A percentile compares a stretch with the other conserved stretches of the same genome.
Evolutionary conservation across 1,140 invertebrate species (phyloP).

Genomic region (Magallana angulata): DNA sequence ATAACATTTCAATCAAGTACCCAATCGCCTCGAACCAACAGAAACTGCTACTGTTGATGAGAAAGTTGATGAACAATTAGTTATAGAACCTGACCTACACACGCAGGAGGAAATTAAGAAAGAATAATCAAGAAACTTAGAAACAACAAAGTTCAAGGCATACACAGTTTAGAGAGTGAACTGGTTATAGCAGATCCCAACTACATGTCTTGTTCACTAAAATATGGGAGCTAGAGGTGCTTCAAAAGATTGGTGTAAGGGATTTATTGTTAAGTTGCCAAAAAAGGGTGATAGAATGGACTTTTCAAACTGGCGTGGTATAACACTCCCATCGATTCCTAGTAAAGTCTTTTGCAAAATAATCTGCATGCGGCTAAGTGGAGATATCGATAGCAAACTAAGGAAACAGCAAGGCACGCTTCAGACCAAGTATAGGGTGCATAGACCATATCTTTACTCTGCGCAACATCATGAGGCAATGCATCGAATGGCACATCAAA

Average conservation of each 20-base stretch:
- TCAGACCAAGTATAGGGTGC: constrained; percentile 2
- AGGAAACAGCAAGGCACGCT: constrained; percentile 35
- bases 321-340: constrained; percentile 9
- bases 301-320: background rate
- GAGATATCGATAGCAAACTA: background rate
- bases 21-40: background rate
- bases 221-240: background rate
- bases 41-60: background rate
- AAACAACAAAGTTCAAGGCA: no score
- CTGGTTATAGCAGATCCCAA: background rate
- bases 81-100: background rate
- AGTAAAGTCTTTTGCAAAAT: constrained; percentile 30
- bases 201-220: background rate
- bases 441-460: constrained; percentile 40
- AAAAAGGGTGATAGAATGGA: constrained; percentile 19
- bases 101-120: no score
- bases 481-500: constrained; percentile 26
- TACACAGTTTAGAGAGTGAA: no score
- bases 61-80: background rate
- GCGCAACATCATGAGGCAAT: constrained; percentile 33
- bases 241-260: background rate
- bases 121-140: no score
- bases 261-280: constrained; percentile 15
- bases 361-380: background rate
- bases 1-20: background rate